Conservation (phyloP, 2,113 vertebrate species). For the Prionailurus viverrinus region DNA sequence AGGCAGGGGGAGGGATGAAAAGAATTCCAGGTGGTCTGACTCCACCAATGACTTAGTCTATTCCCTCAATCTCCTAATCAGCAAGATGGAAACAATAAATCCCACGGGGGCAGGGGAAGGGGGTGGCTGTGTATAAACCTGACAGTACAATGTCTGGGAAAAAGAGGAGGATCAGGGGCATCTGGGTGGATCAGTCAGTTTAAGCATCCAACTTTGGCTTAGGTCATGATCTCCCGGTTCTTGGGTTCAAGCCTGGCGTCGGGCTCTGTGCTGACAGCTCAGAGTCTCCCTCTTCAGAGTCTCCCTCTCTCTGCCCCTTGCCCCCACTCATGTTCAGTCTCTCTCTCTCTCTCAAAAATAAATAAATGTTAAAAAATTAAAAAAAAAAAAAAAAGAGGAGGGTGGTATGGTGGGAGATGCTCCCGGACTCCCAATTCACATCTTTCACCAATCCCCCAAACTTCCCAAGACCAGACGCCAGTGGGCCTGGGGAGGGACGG, state of each 20-base stretch:
- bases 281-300: no score
- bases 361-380: no score
- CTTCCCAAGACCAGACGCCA: background rate
- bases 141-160: background rate
- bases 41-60: background rate
- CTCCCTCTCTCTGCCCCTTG: no score
- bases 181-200: no score
- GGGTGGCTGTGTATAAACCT: background rate
- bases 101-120: background rate
- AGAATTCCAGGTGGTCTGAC: background rate
- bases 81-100: background rate
- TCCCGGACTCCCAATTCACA: background rate
- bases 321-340: no score
- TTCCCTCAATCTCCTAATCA: background rate
- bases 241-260: no score
- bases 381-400: no score
- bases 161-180: background rate
- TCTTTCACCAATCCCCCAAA: background rate
- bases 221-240: no score
- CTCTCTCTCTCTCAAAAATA: no score
- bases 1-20: background rate
- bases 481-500: background rate
- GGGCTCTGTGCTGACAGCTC: no score
- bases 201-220: no score
- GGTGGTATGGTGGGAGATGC: background rate